A percentile compares a stretch with the other conserved stretches of the same genome.
Evolutionary conservation across 2,888 invertebrate genomes (phyloP).

Genomic region (Trisateles emortualis): DNA sequence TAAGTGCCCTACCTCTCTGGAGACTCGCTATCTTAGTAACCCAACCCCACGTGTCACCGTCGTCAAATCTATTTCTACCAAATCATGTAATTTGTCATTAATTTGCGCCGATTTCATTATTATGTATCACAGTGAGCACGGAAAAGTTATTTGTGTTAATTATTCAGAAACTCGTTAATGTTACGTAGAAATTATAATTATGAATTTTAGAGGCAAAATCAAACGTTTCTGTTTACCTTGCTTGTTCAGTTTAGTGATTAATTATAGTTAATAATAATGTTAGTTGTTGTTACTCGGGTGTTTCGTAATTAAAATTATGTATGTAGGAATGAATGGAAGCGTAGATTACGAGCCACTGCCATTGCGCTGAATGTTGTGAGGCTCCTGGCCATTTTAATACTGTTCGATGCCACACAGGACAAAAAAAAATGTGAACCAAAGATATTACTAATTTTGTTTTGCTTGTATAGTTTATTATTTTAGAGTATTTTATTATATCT

Average conservation of each 20-base stretch:
- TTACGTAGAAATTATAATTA: constrained; percentile 33
- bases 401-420: too few species aligned
- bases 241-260: constrained; percentile 11
- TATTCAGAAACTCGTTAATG: constrained; percentile 42
- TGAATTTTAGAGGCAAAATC: constrained; percentile 23
- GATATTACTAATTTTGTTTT: too few species aligned
- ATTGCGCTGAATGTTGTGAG: too few species aligned
- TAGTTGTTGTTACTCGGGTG: background rate
- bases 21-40: constrained; percentile 17
- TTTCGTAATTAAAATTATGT: too few species aligned
- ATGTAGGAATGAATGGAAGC: too few species aligned
- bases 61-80: constrained; percentile 52
- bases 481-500: too few species aligned
- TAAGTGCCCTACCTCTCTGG: too few species aligned
- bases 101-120: constrained; percentile 59
- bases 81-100: constrained; percentile 59
- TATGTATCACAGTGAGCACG: constrained; percentile 41
- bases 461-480: too few species aligned
- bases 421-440: too few species aligned
- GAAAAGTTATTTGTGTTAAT: constrained; percentile 51
- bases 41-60: constrained; percentile 28
- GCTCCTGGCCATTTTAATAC: too few species aligned
- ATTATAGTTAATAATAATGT: constrained; percentile 9
- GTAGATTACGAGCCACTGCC: too few species aligned
- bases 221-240: constrained; percentile 22